Evolutionary conservation across 1,140 invertebrate species (phyloP).

Genomic region (Periplaneta americana): DNA sequence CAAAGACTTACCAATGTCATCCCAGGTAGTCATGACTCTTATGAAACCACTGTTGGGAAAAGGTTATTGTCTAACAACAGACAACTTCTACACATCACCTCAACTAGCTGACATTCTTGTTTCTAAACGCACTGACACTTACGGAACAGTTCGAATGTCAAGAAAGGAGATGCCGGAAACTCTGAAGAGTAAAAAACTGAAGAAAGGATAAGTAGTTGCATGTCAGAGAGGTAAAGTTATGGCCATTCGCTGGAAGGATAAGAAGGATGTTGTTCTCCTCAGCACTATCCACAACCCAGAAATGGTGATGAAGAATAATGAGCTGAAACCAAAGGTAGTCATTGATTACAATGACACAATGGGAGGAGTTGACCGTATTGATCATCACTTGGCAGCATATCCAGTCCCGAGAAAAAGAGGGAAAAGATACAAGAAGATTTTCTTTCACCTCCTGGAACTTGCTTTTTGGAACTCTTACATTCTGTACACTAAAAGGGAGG

Average conservation of each 20-base stretch:
- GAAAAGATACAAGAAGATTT: conserved; percentile 1
- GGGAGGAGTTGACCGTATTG: conserved; percentile 11
- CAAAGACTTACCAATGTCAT: not conserved
- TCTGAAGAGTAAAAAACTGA: too few species aligned
- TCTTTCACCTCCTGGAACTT: too few species aligned
- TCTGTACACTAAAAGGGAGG: too few species aligned
- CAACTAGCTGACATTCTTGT: conserved; percentile 12
- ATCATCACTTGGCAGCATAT: conserved; percentile 13
- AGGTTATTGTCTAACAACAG: not conserved
- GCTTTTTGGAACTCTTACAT: too few species aligned
- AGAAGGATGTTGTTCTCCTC: too few species aligned
- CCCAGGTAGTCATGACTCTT: too few species aligned
- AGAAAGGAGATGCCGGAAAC: conserved; percentile 10
- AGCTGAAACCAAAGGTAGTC: not conserved
- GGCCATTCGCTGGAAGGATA: not conserved
- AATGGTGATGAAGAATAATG: not conserved
- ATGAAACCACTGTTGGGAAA: too few species aligned
- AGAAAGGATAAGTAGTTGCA: conserved; percentile 1
- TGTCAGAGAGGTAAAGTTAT: conserved; percentile 9
- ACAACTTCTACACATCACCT: conserved; percentile 1
- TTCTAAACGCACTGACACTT: conserved; percentile 5
- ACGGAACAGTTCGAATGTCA: conserved; percentile 4
- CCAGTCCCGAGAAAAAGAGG: conserved; percentile 7
- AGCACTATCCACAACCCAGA: not conserved
- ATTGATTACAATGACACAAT: conserved; percentile 11